Base-by-base conservation (phyloP, 2,113 vertebrate species). In the Spea bombifrons region DNA sequence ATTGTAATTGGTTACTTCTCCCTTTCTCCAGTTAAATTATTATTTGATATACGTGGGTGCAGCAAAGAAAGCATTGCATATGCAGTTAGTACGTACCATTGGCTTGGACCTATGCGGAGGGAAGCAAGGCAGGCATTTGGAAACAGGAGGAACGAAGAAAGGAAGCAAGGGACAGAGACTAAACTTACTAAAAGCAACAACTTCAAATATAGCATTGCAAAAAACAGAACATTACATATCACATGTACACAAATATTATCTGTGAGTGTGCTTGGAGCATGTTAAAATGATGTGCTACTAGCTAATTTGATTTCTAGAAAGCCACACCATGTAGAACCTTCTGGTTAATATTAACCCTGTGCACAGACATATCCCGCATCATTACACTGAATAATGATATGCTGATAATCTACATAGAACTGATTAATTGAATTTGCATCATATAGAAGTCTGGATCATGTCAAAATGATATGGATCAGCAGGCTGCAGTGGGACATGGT, bases 161-260 rank as follows among this genome's bases (percentile, higher is more conserved):
- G 85, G 82, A 94, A 94, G 94, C 92, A 91, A 94, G 95, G 94
- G 93, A 98, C 93, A 97, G 92, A 96, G 91, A 95, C 94, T 91
- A 87, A 90, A 95, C 96, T 98, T 96, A 97, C 93, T 96, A 90
- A 84, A 93, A 89, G 90, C 95, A 92, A 91, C 88, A 90, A 50
- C 78, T 67, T 66, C 12, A 59, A 80, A 80, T 30, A 74, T n/a
- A 86, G 66, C 84, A 83, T 9, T 59, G 55, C 55, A 59, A 59
- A 85, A 89, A 85, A 88, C 78, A 74, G 30, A 30, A 81, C 78
- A 82, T 59, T 55, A 71, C 49, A 44, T 49, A 63, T 68, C 75
- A 67, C 82, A n/a, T 84, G 81, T 82, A 66, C 47, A 85, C 43
- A 86, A 81, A 80, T 12, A 1, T 3, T 12, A 8, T 59, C 55